Percentiles rank a stretch among this genome's conserved stretches.
Conservation (phyloP, 2,888 invertebrate species). For the Epinotia ramella region DNA sequence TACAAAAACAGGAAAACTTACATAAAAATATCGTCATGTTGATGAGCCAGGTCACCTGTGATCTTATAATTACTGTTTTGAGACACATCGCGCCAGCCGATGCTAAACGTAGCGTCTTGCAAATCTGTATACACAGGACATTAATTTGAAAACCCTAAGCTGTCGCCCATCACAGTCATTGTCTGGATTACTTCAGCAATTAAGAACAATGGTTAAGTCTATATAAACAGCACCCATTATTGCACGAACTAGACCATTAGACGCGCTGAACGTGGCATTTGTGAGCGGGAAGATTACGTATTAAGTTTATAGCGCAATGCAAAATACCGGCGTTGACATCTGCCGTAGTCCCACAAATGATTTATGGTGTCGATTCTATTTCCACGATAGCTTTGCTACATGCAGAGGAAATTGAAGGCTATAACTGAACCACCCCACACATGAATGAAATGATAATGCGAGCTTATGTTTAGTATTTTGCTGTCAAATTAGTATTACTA, state of each 20-base stretch:
- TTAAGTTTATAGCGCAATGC: constrained; percentile 17
- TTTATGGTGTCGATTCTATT: constrained; percentile 55
- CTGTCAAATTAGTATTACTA: constrained; percentile 9
- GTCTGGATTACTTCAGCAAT: constrained; percentile 33
- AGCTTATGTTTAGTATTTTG: constrained; percentile 15
- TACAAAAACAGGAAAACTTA: background rate
- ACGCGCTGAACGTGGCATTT: constrained; percentile 9
- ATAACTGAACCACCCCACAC: constrained; percentile 46
- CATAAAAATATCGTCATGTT: background rate
- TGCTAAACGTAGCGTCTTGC: background rate
- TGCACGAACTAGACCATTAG: constrained; percentile 25
- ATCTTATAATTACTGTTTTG: constrained; percentile 4
- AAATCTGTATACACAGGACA: background rate
- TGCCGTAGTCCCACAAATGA: constrained; percentile 44
- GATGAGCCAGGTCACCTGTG: background rate
- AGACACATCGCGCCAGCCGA: background rate
- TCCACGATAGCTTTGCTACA: constrained; percentile 49
- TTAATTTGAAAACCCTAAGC: constrained; percentile 9
- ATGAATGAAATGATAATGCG: constrained; percentile 39
- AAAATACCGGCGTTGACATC: constrained; percentile 10
- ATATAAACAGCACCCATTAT: constrained; percentile 24
- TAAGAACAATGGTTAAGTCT: constrained; percentile 17
- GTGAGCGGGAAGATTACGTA: constrained; percentile 21
- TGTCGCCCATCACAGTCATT: constrained; percentile 2
- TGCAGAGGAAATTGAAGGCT: constrained; percentile 58